Evolutionary conservation across 2,888 invertebrate species (phyloP).

Genomic region (Macaria liturata): DNA sequence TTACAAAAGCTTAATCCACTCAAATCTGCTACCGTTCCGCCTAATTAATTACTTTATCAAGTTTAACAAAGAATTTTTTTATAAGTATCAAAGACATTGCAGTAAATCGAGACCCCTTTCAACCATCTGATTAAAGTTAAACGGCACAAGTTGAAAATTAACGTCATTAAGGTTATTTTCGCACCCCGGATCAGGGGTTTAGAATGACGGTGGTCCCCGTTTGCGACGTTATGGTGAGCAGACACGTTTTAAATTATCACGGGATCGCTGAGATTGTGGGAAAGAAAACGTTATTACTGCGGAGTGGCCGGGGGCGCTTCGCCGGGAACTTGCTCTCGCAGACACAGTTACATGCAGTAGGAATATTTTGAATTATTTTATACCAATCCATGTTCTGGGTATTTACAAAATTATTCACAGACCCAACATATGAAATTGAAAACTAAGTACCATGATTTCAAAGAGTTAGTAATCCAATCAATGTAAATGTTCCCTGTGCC

Average conservation of each 20-base stretch:
- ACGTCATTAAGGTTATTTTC: slow-evolving; percentile 56
- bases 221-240: slow-evolving; percentile 47
- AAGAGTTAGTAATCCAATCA: too few relatives aligned
- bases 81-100: slow-evolving; percentile 12
- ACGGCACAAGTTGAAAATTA: slow-evolving; percentile 41
- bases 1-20: too few relatives aligned
- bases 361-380: background rate
- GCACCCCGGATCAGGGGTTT: slow-evolving; percentile 18
- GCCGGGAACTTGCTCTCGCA: slow-evolving; percentile 37
- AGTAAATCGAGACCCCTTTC: slow-evolving; percentile 16
- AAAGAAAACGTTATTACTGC: slow-evolving; percentile 57
- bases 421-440: too few relatives aligned
- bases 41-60: slow-evolving; percentile 12
- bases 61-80: slow-evolving; percentile 7
- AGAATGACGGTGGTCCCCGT: slow-evolving; percentile 26
- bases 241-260: slow-evolving; percentile 65
- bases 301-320: slow-evolving; percentile 43
- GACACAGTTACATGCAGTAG: slow-evolving; percentile 17
- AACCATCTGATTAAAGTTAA: slow-evolving; percentile 15
- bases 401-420: too few relatives aligned
- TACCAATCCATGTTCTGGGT: too few relatives aligned
- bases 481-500: too few relatives aligned
- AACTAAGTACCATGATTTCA: too few relatives aligned
- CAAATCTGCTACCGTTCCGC: background rate
- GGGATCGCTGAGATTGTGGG: slow-evolving; percentile 53